Evolutionary conservation across 2,888 invertebrate genomes (phyloP), one percentile per base, ranked within the genome.

Genomic region (Harpalus rufipes): DNA sequence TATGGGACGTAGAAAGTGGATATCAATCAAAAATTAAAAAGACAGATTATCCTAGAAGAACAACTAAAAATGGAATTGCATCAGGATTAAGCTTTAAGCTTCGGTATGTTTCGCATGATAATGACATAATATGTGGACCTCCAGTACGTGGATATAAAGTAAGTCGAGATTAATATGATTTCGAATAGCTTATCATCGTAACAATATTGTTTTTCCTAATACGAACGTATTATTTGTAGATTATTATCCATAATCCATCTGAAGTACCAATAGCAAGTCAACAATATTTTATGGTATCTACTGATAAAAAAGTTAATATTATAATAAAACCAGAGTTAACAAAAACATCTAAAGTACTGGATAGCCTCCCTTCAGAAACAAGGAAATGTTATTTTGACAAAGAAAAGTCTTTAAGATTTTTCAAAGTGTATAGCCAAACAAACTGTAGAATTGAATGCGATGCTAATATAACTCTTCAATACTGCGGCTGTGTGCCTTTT

Each of bases 1-100:
- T 51, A 51, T 51, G 44, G 44, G 44, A 51, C 12, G 12, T 59
- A 59, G 59, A 59, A 59, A 59, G 14, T 1, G 59, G 18, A 0
- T 14, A 59, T 16, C 4, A 59, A 59, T 14, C 14, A 14, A 59
- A 16, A 59, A 59, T 59, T 59, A 59, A 14, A 59, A 14, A 12
- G 6, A 59, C 16, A 1, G 59, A 59, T 59, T 59, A 59, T 18
- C 59, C 59, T 1, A 14, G 59, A 14, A 59, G 59, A 16, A 59
- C 59, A 59, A 14, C 59, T 16, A 59, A 18, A 14, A 14, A 14
- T 59, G 59, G 59, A 59, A 59, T 59, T 16, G 10, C 14, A 16
- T 59, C 59, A 16, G 59, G 59, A 59, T 59, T 59, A 14, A 59
- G 59, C n/a, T 56, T 56, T 56, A 56, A 12, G 12, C 56, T 56